Conservation (phyloP, 2,797 vertebrate species). For the Spatula clypeata region DNA sequence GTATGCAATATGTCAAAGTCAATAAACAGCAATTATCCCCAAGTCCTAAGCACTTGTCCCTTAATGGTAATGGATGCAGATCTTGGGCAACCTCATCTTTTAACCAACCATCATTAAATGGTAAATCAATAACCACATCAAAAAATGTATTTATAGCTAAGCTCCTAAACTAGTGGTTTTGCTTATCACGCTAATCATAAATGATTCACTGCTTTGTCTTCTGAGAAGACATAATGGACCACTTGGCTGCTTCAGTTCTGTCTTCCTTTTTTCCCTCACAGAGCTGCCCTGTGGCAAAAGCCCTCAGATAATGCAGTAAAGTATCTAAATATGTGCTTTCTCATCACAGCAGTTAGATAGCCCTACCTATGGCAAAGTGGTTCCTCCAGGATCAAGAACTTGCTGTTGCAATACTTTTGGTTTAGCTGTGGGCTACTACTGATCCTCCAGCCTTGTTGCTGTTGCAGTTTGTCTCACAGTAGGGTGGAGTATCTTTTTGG, state of each 20-base stretch:
- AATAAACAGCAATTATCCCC: neutral
- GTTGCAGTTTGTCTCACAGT: neutral
- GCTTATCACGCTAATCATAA: neutral
- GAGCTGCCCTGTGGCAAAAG: neutral
- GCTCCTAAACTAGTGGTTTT: conserved; percentile 5
- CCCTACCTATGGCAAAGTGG: neutral
- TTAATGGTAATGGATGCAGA: neutral
- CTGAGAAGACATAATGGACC: conserved; percentile 19
- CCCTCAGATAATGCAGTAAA: neutral
- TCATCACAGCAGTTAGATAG: neutral
- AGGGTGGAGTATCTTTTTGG: neutral
- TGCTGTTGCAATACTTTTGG: neutral
- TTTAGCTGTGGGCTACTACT: neutral
- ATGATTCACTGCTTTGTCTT: conserved; percentile 22
- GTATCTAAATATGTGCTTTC: neutral
- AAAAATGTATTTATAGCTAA: conserved; percentile 34
- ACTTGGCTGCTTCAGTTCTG: conserved; percentile 14
- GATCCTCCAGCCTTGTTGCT: neutral
- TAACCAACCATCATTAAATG: conserved; percentile 30
- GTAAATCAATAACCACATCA: conserved; percentile 2
- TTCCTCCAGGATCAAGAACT: conserved; percentile 3
- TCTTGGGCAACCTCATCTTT: conserved; percentile 4
- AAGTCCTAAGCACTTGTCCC: neutral
- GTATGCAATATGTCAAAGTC: neutral
- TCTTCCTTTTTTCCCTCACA: neutral